Evolutionary conservation across 2,888 invertebrate species (phyloP).

Genomic region (Sinhomidia bicolor): DNA sequence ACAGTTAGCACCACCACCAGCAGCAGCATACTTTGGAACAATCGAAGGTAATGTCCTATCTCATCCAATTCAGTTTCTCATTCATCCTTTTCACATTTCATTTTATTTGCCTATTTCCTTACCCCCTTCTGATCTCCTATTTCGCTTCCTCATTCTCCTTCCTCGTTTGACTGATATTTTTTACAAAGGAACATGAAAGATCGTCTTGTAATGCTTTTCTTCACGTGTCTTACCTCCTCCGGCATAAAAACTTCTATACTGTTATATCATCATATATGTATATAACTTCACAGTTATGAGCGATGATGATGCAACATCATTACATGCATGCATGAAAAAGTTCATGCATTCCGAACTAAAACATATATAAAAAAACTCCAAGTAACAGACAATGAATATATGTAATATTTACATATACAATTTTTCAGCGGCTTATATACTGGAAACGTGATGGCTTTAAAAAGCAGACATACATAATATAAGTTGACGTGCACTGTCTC

Average conservation of each 20-base stretch:
- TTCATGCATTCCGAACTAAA: no score
- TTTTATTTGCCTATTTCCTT: slow-evolving; percentile 71
- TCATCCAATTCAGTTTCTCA: slow-evolving; percentile 71
- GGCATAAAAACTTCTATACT: slow-evolving; percentile 38
- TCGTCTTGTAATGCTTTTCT: slow-evolving; percentile 54
- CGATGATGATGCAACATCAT: background rate
- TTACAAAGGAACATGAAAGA: slow-evolving; percentile 61
- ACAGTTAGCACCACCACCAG: background rate
- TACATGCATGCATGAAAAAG: background rate
- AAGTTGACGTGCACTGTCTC: slow-evolving; percentile 32
- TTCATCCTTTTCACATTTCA: slow-evolving; percentile 75
- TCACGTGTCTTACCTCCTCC: background rate
- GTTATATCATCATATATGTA: background rate
- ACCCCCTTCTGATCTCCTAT: slow-evolving; percentile 48
- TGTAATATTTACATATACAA: background rate
- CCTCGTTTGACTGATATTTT: slow-evolving; percentile 62
- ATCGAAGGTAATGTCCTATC: slow-evolving; percentile 67
- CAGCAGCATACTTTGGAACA: slow-evolving; percentile 28
- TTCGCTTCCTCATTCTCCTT: slow-evolving; percentile 57
- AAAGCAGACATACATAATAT: background rate
- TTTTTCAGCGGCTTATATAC: background rate
- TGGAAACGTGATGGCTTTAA: slow-evolving; percentile 9
- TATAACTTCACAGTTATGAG: background rate
- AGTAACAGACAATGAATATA: background rate
- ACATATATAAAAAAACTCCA: background rate